Base-by-base conservation (phyloP, 2,888 invertebrate species). In the Caenorhabditis sp. region DNA sequence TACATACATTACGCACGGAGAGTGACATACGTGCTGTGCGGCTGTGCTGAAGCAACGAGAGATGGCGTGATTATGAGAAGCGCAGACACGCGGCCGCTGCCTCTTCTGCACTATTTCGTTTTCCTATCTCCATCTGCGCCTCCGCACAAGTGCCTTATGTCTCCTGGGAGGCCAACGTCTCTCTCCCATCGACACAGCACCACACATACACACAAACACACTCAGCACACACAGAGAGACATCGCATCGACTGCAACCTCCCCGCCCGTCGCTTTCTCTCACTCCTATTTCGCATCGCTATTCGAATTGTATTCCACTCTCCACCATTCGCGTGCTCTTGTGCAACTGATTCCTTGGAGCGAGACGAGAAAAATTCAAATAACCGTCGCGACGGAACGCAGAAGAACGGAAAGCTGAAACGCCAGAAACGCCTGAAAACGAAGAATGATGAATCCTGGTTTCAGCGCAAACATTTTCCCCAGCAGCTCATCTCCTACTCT, bases 401-500 rank as follows among this genome's bases (percentile, higher is more conserved):
- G 1, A 26, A 35, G 11, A 37, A 60, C 32, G 4, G 32, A 40
- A 40, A 24, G 15, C 13, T 22, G 6, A n/a, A n/a, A n/a, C n/a
- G n/a, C n/a, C n/a, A n/a, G n/a, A n/a, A 32, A 47, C 58, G 37
- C 11, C n/a, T n/a, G 26, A 61, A 50, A 24, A 15, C 32, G 22
- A 47, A 32, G n/a, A 22, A 80, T 74, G 68, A 81, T 81, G 81
- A 81, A 81, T 61, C 40, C 81, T 60, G 71, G 65, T 81, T 81
- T 71, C 81, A 81, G 81, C 76, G 76, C 81, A 60, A 81, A 65
- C 70, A 81, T 77, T 76, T 81, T 81, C 56, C 76, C 81, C 13
- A 70, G 70, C 61, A 77, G 81, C 71, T 81, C 81, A 11, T 60
- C 76, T 20, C 61, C 76, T 22, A 53, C 81, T 77, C 72, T 72